Percentiles rank a stretch among this genome's conserved stretches.
phyloP scores from a whole-genome alignment of 2,888 invertebrate genomes.

The Leucoma salicis region DNA sequence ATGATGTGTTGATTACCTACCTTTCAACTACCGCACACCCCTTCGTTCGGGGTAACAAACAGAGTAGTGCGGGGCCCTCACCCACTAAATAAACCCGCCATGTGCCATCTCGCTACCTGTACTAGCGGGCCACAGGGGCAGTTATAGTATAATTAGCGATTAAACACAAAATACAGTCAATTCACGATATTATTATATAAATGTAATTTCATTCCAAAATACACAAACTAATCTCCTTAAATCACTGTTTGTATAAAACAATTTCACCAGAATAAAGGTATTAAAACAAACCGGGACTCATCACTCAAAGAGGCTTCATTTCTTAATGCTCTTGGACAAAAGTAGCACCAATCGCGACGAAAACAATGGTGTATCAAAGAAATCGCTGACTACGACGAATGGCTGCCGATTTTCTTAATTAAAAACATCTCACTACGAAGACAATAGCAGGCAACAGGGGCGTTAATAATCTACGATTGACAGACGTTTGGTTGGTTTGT shows the following conservation, averaged over 20 bases:
- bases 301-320: conserved; percentile 39
- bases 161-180: no score
- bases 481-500: no score
- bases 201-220: not conserved
- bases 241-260: conserved; percentile 2
- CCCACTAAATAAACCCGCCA: no score
- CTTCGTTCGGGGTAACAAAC: no score
- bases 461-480: conserved; percentile 23
- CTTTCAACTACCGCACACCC: no score
- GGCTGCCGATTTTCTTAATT: conserved; percentile 73
- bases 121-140: no score
- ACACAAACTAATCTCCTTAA: not conserved
- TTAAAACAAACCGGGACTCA: conserved; percentile 10
- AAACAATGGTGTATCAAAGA: conserved; percentile 61
- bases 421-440: conserved; percentile 70
- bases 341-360: conserved; percentile 48
- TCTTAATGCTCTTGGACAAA: conserved; percentile 60
- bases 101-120: no score
- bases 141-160: no score
- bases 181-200: no score
- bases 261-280: conserved; percentile 1
- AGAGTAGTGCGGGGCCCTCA: no score
- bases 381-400: conserved; percentile 60
- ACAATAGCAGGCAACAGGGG: conserved; percentile 42
- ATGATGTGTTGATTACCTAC: no score